These are phyloP conservation scores for Larimichthys polyactis DNA, from an alignment of 2,113 vertebrate genomes.

Conservation along the genomic window DNA sequence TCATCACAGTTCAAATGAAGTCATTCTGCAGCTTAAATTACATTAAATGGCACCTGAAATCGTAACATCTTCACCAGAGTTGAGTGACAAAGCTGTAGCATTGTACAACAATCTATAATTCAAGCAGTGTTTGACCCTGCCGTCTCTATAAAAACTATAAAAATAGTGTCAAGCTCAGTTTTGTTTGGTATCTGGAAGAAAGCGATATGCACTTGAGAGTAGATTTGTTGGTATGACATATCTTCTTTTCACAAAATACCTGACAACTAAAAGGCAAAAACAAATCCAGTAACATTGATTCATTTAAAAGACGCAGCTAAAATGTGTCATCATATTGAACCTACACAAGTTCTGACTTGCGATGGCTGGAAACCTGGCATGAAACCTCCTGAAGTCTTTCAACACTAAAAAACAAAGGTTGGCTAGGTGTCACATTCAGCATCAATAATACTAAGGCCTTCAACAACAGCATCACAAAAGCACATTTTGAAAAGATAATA, in stretches of 20 bases:
- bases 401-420: neutral
- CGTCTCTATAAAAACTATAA: neutral
- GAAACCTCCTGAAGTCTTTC: neutral
- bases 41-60: constrained; percentile 28
- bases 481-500: constrained; percentile 6
- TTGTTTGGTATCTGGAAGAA: constrained; percentile 36
- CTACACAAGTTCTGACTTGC: neutral
- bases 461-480: constrained; percentile 28
- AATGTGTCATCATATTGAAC: constrained; percentile 10
- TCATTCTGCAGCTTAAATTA: constrained; percentile 38
- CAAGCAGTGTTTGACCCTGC: constrained; percentile 14
- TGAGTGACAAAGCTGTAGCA: constrained; percentile 9
- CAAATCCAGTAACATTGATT: constrained; percentile 46
- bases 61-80: neutral
- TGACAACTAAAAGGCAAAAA: neutral
- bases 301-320: constrained; percentile 39
- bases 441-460: neutral
- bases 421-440: neutral
- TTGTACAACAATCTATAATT: neutral
- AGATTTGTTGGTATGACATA: constrained; percentile 12
- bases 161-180: neutral
- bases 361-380: constrained; percentile 1
- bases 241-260: constrained; percentile 16
- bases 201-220: neutral
- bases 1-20: constrained; percentile 36